A percentile compares a stretch with the other conserved stretches of the same genome.
These are phyloP conservation scores for Discoglossus pictus DNA, from an alignment of 2,797 vertebrate genomes.

Conservation along the genomic window DNA sequence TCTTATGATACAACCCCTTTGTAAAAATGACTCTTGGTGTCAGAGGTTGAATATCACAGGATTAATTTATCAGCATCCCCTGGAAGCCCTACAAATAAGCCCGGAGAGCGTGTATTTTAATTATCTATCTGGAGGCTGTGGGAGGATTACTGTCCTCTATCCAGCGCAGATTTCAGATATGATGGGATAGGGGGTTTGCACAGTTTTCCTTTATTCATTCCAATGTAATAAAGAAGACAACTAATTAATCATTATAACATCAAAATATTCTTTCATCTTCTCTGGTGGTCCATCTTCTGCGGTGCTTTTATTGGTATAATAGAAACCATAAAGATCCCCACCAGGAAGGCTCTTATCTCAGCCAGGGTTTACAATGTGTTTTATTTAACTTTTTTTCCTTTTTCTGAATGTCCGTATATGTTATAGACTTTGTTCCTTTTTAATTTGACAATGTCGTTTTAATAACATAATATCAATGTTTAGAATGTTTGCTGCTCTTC, in stretches of 20 bases:
- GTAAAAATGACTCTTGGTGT: no score
- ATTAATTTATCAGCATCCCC: no score
- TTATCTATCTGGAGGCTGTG: slow-evolving; percentile 52
- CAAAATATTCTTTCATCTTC: slow-evolving; percentile 69
- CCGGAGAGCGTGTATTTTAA: slow-evolving; percentile 20
- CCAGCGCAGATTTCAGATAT: slow-evolving; percentile 57
- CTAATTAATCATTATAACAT: slow-evolving; percentile 65
- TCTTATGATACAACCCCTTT: no score
- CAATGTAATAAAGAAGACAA: slow-evolving; percentile 56
- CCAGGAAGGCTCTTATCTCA: slow-evolving; percentile 63
- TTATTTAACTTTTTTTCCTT: slow-evolving; percentile 1
- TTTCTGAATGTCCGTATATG: no score
- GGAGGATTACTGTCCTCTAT: slow-evolving; percentile 53
- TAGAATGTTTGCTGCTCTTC: no score
- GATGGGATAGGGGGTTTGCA: slow-evolving; percentile 45
- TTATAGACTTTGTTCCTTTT: not conserved
- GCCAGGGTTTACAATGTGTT: slow-evolving; percentile 58
- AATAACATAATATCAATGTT: no score
- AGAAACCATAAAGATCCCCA: slow-evolving; percentile 66
- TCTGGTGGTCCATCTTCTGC: slow-evolving; percentile 68
- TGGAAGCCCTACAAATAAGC: no score
- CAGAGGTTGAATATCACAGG: no score
- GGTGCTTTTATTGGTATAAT: slow-evolving; percentile 66
- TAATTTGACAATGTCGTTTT: not conserved
- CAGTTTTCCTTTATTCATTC: slow-evolving; percentile 62